A percentile compares a stretch with the other conserved stretches of the same genome.
These are phyloP conservation scores for Folsomia manolachei DNA, from an alignment of 2,888 invertebrate genomes.

Conservation along the genomic window DNA sequence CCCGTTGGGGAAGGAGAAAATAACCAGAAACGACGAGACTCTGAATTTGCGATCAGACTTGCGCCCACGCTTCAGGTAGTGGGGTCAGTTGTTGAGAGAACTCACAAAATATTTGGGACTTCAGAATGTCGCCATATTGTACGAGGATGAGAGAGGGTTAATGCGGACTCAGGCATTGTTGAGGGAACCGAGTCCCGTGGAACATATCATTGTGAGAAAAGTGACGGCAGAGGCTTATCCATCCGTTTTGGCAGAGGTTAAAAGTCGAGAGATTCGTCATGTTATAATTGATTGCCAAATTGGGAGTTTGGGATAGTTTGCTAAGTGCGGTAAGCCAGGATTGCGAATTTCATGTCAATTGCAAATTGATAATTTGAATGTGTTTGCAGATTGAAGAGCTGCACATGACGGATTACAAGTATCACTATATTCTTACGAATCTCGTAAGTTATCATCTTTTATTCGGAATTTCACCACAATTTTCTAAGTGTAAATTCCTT, in stretches of 20 bases:
- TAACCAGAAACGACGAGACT: conserved; percentile 26
- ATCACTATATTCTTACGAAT: conserved; percentile 77
- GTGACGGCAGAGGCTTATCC: conserved; percentile 55
- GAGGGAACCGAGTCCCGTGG: conserved; percentile 54
- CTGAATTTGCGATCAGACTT: conserved; percentile 44
- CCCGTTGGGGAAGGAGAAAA: conserved; percentile 22
- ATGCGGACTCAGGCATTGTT: conserved; percentile 57
- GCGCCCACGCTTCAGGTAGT: conserved; percentile 41
- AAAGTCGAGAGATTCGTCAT: conserved; percentile 55
- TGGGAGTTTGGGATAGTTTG: conserved; percentile 44
- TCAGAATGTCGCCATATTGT: conserved; percentile 41
- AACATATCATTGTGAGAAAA: conserved; percentile 55
- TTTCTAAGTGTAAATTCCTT: too few relatives aligned
- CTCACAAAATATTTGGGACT: conserved; percentile 18
- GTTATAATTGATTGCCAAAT: conserved; percentile 57
- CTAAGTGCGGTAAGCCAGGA: conserved; percentile 37
- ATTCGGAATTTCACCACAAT: too few relatives aligned
- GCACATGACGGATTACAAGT: conserved; percentile 81
- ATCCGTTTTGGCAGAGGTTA: conserved; percentile 56
- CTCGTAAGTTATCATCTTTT: too few relatives aligned
- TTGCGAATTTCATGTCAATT: not conserved
- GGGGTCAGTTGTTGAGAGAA: conserved; percentile 41
- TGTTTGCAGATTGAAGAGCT: conserved; percentile 37
- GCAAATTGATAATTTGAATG: not conserved
- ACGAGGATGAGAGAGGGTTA: conserved; percentile 54